Conservation (phyloP, 2,113 vertebrate genomes). For the Bostrychus sinensis region DNA sequence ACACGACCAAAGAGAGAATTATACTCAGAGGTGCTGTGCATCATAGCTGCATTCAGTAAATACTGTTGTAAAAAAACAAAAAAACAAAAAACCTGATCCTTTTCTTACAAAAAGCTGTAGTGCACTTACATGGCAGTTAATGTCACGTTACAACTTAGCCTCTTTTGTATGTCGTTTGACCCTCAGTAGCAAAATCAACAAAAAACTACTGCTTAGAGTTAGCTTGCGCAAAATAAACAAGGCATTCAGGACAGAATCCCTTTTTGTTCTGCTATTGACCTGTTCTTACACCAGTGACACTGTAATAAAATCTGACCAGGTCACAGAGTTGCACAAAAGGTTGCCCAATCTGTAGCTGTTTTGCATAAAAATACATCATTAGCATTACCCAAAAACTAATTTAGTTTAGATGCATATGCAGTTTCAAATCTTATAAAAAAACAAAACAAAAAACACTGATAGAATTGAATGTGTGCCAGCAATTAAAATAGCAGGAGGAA, state of each 20-base stretch:
- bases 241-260: neutral
- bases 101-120: no score
- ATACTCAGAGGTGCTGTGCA: no score
- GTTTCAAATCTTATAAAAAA: constrained; percentile 8
- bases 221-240: neutral
- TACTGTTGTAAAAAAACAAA: no score
- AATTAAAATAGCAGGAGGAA: constrained; percentile 38
- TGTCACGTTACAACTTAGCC: neutral
- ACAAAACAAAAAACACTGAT: constrained; percentile 17
- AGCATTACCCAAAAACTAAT: constrained; percentile 3
- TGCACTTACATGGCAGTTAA: neutral
- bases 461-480: constrained; percentile 1
- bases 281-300: constrained; percentile 13
- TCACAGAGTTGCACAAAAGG: neutral
- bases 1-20: no score
- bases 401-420: constrained; percentile 13
- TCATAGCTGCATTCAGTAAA: no score
- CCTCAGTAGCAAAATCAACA: neutral
- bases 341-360: neutral
- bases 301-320: constrained; percentile 10
- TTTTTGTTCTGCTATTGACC: constrained; percentile 2
- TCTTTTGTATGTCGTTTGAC: neutral
- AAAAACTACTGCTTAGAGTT: neutral
- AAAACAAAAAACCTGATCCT: no score
- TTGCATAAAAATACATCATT: constrained; percentile 2